These are phyloP conservation scores for Chelmon rostratus DNA, from an alignment of 2,797 vertebrate species.

Conservation along the genomic window DNA sequence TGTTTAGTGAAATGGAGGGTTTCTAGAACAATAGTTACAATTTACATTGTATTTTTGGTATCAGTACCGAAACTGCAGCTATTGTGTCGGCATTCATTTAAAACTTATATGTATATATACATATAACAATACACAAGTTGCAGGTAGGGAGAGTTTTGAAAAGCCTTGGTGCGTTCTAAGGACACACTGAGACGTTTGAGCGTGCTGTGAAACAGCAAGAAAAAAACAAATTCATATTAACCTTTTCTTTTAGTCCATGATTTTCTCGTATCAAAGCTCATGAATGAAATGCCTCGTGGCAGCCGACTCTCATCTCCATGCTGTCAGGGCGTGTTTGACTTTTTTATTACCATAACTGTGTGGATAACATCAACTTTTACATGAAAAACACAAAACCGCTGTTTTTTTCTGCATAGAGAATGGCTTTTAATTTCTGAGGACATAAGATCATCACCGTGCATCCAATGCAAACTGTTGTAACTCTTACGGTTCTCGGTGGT, in stretches of 20 bases:
- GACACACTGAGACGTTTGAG: background rate
- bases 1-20: no score
- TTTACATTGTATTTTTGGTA: no score
- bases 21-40: no score
- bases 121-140: background rate
- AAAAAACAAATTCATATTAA: constrained; percentile 2
- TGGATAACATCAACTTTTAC: background rate
- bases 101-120: no score
- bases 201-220: background rate
- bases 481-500: background rate
- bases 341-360: background rate
- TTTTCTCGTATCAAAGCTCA: constrained; percentile 21
- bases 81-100: background rate
- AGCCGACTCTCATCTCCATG: background rate
- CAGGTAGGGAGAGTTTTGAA: background rate
- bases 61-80: background rate
- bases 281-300: constrained; percentile 21
- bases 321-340: background rate
- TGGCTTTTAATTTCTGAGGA: background rate
- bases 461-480: background rate
- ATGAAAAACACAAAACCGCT: background rate
- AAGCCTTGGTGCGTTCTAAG: background rate
- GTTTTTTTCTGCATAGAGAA: background rate
- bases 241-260: constrained; percentile 30
- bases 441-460: background rate